These are phyloP conservation scores for Bruchidius siliquastri DNA, from an alignment of 2,888 invertebrate genomes.

Conservation along the genomic window DNA sequence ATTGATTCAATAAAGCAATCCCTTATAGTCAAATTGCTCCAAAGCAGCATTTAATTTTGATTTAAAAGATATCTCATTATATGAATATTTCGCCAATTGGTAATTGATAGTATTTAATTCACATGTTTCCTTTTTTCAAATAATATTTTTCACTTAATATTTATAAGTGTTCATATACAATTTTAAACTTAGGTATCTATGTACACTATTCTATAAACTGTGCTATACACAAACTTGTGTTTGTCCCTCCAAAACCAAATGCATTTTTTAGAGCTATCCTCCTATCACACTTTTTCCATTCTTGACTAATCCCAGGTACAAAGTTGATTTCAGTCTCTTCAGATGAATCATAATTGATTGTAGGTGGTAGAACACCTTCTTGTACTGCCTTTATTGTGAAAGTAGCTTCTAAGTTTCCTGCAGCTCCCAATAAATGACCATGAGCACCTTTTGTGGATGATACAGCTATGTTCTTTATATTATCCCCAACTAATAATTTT, in stretches of 20 bases:
- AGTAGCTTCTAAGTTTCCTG: slow-evolving; percentile 90
- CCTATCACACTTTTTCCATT: slow-evolving; percentile 54
- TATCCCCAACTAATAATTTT: slow-evolving; percentile 60
- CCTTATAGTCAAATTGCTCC: too few species aligned
- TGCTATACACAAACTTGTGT: slow-evolving; percentile 76
- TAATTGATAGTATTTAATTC: too few species aligned
- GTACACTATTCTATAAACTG: slow-evolving; percentile 35
- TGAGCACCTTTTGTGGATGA: slow-evolving; percentile 96
- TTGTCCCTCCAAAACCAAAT: slow-evolving; percentile 98
- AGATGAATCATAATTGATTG: slow-evolving; percentile 75
- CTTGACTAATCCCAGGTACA: slow-evolving; percentile 54
- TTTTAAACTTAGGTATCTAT: neutral
- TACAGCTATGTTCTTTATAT: slow-evolving; percentile 58
- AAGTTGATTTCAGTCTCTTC: slow-evolving; percentile 64
- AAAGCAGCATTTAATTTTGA: too few species aligned
- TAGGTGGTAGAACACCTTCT: slow-evolving; percentile 76
- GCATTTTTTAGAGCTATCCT: slow-evolving; percentile 90
- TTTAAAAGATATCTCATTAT: too few species aligned
- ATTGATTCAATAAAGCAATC: too few species aligned
- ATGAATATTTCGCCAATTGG: too few species aligned
- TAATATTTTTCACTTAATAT: too few species aligned
- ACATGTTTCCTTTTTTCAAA: too few species aligned
- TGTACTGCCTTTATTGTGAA: slow-evolving; percentile 79
- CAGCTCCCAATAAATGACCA: slow-evolving; percentile 93
- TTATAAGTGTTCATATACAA: too few species aligned